Base-by-base conservation (phyloP, 2,797 vertebrate species). In the Ibycter americanus region DNA sequence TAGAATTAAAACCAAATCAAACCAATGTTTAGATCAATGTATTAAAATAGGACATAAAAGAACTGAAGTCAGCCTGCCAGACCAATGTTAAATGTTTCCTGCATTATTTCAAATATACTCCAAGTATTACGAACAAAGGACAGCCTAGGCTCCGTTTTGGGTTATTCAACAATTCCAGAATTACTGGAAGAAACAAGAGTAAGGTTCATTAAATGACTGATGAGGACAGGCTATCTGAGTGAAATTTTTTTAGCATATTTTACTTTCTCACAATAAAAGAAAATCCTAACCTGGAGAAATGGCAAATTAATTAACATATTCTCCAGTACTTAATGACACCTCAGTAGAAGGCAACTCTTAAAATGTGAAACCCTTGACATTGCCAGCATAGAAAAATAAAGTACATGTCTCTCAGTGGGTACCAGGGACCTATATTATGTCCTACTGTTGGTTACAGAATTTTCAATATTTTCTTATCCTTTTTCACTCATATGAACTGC, bases 401-500 rank as follows among this genome's bases (percentile, higher is more conserved):
- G 96, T 91, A 92, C 96, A 95, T 98, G 98, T 98, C 80, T 74
- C 98, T 96, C 98, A 97, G 98, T 96, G 93, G 98, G 97, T 97
- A 97, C 96, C 97, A 93, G 95, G 87, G 96, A 98, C 98, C 98
- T 98, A 98, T 98, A 98, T 98, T 98, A 98, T 97, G 96, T 97
- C 98, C 98, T 98, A 96, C 98, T 96, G 97, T 93, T 98, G 98
- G 98, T 97, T 98, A 98, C 97, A 98, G 98, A 98, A 98, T 98
- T 98, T 98, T 98, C 98, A 98, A 98, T 98, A 98, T 98, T 98
- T 98, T 98, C 98, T 98, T 98, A 98, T 98, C 98, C 98, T 96
- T 98, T 98, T 98, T 98, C 98, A 98, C 98, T 98, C 98, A 98
- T 98, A 98, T 98, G 98, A 98, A 98, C 98, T 98, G 98, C 98